Evolutionary conservation across 1,140 invertebrate genomes (phyloP), one percentile per base, ranked within the genome.

Genomic region (Sminthurinus signatus): DNA sequence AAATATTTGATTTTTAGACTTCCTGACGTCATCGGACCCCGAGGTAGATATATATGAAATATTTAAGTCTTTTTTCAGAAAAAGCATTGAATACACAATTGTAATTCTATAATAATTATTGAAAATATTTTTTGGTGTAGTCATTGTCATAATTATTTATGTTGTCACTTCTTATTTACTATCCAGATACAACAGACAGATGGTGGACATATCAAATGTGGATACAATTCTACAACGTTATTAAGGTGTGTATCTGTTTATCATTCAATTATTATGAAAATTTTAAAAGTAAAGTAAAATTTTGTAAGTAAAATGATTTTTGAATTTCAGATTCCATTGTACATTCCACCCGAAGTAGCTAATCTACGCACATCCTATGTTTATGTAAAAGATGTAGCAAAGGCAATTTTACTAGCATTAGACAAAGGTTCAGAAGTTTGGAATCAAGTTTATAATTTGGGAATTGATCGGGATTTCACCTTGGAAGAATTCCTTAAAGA

Each of bases 181-280:
- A n/a, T n/a, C n/a, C n/a, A n/a, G 80, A 81, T 64, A 79, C 75
- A 29, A 81, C 79, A 0, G 73, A 78, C 60, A 64, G 80, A 4
- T 80, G 74, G 73, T 81, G 79, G 80, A 74, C 77, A 1, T 81
- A 81, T 71, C 79, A 80, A 60, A 46, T 80, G 39, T 81, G 79
- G 80, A 72, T 80, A 25, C 69, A 76, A 65, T 74, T 79, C 54
- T 71, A 67, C 57, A 52, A 69, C 25, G 57, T 62, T 14, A 71
- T 74, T 17, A 64, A 65, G 32, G 62, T 61, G 36, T 50, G 46
- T 27, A 1, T 3, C 42, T 39, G 23, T 10, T 27, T 59, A 36
- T 5, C 8, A 29, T 27, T 46, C 10, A 28, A 12, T 23, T 43
- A 54, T n/a, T n/a, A n/a, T n/a, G 32, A 36, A 5, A 36, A 36